These are phyloP conservation scores for Trogon surrucura DNA, from an alignment of 2,113 vertebrate genomes.

Conservation along the genomic window DNA sequence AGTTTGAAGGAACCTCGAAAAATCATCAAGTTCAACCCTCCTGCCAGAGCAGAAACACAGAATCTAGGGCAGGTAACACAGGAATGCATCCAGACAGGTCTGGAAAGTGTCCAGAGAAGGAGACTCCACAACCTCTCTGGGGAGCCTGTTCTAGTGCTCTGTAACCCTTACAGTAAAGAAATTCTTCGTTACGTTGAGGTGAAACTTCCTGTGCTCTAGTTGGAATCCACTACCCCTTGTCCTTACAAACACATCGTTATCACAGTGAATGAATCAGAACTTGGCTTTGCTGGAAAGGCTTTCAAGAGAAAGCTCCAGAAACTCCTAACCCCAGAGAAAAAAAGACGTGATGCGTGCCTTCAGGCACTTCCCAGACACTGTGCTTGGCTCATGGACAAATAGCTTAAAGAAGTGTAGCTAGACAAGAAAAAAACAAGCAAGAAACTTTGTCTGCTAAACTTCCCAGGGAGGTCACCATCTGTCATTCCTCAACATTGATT, in stretches of 20 bases:
- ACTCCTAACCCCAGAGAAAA: neutral
- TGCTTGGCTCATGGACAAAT: neutral
- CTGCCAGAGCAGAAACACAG: too few species aligned
- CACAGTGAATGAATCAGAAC: neutral
- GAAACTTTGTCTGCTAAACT: neutral
- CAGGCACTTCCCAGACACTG: neutral
- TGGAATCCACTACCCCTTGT: too few species aligned
- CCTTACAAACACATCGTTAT: neutral
- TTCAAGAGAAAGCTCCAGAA: neutral
- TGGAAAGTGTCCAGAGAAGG: too few species aligned
- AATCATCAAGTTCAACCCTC: too few species aligned
- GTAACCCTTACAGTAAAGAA: too few species aligned
- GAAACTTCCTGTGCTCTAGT: too few species aligned
- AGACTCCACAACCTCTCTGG: too few species aligned
- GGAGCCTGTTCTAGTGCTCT: too few species aligned
- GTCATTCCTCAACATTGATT: neutral
- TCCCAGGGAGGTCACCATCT: neutral
- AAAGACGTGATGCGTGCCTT: neutral
- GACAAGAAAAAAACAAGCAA: neutral
- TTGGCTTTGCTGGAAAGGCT: neutral
- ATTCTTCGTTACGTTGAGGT: too few species aligned
- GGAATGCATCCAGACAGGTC: too few species aligned
- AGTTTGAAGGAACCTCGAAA: too few species aligned
- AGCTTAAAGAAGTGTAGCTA: neutral
- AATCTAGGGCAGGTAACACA: too few species aligned